Percentiles rank a stretch among this genome's conserved stretches.
Conservation (phyloP, 2,888 invertebrate species). For the Carcina quercana region DNA sequence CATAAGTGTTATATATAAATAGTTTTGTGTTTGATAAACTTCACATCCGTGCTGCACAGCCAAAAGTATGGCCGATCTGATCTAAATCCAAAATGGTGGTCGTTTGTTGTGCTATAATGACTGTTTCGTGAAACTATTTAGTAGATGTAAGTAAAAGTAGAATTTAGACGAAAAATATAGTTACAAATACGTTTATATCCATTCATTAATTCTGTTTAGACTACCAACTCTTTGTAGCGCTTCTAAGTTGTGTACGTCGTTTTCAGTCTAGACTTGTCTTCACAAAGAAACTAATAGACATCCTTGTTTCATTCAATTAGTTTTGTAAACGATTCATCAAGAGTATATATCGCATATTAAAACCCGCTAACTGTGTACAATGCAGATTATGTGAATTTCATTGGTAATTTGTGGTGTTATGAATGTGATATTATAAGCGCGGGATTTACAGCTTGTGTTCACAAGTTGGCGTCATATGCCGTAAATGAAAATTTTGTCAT, state of each 20-base stretch:
- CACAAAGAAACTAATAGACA: conserved; percentile 13
- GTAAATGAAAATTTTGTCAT: no score
- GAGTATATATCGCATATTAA: no score
- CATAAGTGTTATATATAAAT: no score
- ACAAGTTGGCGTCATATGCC: conserved; percentile 44
- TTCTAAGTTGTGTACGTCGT: no score
- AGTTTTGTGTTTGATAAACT: conserved; percentile 15
- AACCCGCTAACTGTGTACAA: no score
- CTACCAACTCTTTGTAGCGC: no score
- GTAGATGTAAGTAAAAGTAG: conserved; percentile 35
- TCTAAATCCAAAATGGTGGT: conserved; percentile 74
- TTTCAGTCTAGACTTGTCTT: no score
- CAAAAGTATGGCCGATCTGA: conserved; percentile 46
- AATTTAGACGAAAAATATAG: no score
- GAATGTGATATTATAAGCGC: conserved; percentile 58
- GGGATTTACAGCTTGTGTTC: conserved; percentile 48
- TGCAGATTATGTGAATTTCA: no score
- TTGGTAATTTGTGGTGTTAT: no score
- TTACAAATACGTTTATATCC: no score
- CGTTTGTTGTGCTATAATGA: conserved; percentile 71
- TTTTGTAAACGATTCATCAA: neutral
- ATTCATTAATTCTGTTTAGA: no score
- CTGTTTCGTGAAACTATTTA: conserved; percentile 41
- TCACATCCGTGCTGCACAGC: conserved; percentile 39
- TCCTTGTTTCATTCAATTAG: conserved; percentile 1